These are phyloP conservation scores for Drosophila hamatofila DNA, from an alignment of 2,888 invertebrate genomes.

Conservation along the genomic window DNA sequence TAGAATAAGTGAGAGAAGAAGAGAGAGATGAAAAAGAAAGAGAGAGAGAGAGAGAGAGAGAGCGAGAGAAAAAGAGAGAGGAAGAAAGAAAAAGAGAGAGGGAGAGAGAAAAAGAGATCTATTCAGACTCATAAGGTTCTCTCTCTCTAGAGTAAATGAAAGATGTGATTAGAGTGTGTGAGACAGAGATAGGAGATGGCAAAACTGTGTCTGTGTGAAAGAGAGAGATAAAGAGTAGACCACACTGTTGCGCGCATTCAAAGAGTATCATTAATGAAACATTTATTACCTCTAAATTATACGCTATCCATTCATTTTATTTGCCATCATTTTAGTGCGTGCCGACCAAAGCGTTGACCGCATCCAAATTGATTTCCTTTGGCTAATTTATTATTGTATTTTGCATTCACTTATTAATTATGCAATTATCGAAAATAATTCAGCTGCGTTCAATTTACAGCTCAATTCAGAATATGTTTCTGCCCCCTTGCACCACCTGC, in stretches of 20 bases:
- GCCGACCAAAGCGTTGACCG: neutral
- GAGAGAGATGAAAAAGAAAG: no score
- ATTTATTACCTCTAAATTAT: neutral
- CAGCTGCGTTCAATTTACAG: neutral
- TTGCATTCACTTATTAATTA: neutral
- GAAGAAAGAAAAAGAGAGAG: no score
- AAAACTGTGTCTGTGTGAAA: neutral
- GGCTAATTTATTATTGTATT: neutral
- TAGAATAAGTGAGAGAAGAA: no score
- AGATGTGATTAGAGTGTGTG: no score
- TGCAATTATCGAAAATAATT: neutral
- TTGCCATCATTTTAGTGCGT: neutral
- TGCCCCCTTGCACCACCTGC: fast-evolving
- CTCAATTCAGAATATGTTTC: neutral
- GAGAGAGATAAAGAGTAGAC: no score
- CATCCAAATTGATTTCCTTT: neutral
- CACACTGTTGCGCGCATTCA: neutral
- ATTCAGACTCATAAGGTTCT: no score
- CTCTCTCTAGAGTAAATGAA: no score
- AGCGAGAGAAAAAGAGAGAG: no score
- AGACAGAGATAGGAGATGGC: no score
- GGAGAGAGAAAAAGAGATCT: no score
- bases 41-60: no score
- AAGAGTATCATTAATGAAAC: neutral
- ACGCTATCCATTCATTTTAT: neutral